Percentiles rank a stretch among this genome's conserved stretches.
Evolutionary conservation across 2,797 vertebrate species (phyloP).

Genomic region (Diplodus puntazzo): DNA sequence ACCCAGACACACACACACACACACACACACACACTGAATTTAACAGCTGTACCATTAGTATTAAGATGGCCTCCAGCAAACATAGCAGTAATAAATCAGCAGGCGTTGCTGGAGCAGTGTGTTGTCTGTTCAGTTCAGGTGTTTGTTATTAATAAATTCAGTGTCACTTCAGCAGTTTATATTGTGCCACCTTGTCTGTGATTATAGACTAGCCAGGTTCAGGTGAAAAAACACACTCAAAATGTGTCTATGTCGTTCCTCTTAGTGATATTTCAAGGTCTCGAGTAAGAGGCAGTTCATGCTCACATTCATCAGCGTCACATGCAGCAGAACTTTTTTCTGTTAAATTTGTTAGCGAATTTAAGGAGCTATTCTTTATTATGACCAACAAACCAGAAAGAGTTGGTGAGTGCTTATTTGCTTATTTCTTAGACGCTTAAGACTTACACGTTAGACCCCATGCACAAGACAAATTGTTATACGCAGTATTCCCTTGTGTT

Average conservation of each 20-base stretch:
- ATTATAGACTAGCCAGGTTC: neutral
- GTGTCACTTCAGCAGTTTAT: neutral
- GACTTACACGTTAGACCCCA: too few species aligned
- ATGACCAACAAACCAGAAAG: neutral
- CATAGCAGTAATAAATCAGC: constrained; percentile 7
- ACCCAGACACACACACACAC: constrained; percentile 1
- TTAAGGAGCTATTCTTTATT: neutral
- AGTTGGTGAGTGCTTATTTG: neutral
- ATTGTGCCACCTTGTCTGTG: neutral
- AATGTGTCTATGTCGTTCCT: neutral
- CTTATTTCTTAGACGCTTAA: neutral
- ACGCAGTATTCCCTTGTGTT: too few species aligned
- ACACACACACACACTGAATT: constrained; percentile 5
- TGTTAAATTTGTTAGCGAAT: neutral
- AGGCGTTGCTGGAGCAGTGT: neutral
- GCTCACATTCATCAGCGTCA: neutral
- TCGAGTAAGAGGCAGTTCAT: neutral
- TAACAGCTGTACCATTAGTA: constrained; percentile 13
- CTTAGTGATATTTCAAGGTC: neutral
- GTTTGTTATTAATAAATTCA: neutral
- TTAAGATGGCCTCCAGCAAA: constrained; percentile 14
- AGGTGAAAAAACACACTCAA: neutral
- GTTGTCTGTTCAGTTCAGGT: neutral
- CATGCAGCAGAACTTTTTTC: neutral
- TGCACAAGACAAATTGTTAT: neutral